These are phyloP conservation scores for Spilosoma lubricipeda DNA, from an alignment of 2,888 invertebrate species.

Conservation along the genomic window DNA sequence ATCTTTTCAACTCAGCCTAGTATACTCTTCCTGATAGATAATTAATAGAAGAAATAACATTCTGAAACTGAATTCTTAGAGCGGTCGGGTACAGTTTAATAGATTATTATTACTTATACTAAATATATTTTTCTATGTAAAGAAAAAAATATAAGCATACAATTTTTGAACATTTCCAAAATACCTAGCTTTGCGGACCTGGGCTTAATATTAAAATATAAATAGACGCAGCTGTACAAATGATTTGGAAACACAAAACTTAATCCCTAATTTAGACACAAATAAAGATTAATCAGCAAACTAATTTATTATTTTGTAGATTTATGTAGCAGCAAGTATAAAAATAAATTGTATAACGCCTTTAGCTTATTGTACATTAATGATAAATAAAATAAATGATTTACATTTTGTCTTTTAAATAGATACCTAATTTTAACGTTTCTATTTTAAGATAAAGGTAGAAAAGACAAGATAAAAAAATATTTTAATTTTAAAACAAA, in stretches of 20 bases:
- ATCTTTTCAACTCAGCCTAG: neutral
- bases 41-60: neutral
- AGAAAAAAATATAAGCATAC: neutral
- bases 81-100: neutral
- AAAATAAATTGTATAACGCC: neutral
- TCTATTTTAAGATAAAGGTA: no score
- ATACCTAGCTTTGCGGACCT: neutral
- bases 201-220: neutral
- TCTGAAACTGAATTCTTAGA: neutral
- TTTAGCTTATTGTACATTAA: no score
- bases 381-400: no score
- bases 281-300: neutral
- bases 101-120: no score
- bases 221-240: neutral
- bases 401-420: rapidly evolving
- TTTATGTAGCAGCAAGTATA: neutral
- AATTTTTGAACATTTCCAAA: neutral
- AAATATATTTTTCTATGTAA: no score
- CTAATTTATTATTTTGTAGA: neutral
- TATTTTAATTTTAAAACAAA: no score
- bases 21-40: neutral
- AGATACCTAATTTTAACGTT: no score
- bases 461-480: no score
- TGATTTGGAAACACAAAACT: neutral
- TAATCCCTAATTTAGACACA: neutral